Conservation (phyloP, 64 coral and sea anemone genomes). For the Hydrozoanthus tunicans region DNA sequence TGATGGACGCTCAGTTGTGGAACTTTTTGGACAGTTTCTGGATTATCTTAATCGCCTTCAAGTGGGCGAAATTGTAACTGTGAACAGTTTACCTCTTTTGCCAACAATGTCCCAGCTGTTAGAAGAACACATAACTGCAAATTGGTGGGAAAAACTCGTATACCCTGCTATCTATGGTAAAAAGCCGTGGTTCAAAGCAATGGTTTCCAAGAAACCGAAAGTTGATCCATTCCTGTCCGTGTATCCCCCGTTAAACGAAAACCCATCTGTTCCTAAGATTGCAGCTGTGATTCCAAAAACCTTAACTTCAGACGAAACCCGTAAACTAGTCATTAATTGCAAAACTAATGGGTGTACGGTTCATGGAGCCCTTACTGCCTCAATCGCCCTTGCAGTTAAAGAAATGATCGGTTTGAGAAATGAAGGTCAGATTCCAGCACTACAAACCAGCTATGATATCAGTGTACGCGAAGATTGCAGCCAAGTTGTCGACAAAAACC, state of each 20-base stretch:
- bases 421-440: background rate
- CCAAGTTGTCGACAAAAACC: background rate
- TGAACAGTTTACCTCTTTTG: conserved; percentile 42
- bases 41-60: conserved; percentile 31
- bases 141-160: background rate
- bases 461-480: background rate
- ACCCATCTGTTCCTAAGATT: conserved; percentile 7
- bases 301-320: background rate
- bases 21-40: conserved; percentile 26
- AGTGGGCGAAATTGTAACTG: conserved; percentile 10
- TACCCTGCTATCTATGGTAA: background rate
- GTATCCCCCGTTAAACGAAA: background rate
- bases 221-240: background rate
- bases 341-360: conserved; percentile 2
- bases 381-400: background rate
- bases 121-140: background rate
- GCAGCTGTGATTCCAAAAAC: conserved; percentile 1
- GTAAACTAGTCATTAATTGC: background rate
- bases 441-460: conserved; percentile 1
- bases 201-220: background rate
- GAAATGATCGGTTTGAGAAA: background rate
- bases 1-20: conserved; percentile 52
- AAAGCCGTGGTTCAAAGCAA: background rate
- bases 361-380: conserved; percentile 10
- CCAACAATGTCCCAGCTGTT: conserved; percentile 26